Conservation (phyloP, 2,888 invertebrate genomes). For the Cheilosia soror region DNA sequence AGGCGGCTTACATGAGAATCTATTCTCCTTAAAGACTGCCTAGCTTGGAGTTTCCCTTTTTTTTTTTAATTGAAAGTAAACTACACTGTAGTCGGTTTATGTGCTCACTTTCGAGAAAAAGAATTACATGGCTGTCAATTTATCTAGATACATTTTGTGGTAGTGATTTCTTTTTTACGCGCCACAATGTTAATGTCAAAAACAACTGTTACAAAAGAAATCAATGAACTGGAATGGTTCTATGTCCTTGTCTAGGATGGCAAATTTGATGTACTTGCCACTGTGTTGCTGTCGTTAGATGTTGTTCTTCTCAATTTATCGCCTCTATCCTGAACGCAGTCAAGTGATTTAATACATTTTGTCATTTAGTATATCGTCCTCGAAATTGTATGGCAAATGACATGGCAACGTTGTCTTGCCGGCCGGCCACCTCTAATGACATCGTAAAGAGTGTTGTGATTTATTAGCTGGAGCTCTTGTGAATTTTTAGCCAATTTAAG, state of each 20-base stretch:
- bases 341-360: constrained; percentile 75
- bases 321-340: constrained; percentile 57
- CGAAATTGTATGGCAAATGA: constrained; percentile 66
- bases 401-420: constrained; percentile 53
- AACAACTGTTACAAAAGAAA: constrained; percentile 84
- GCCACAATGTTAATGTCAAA: constrained; percentile 81
- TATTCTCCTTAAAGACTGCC: constrained; percentile 54
- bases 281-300: neutral
- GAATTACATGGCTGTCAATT: constrained; percentile 69
- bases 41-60: constrained; percentile 47
- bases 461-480: constrained; percentile 46
- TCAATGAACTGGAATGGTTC: constrained; percentile 84
- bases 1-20: constrained; percentile 60
- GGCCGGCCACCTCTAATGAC: constrained; percentile 46
- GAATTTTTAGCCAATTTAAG: constrained; percentile 31
- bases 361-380: constrained; percentile 71
- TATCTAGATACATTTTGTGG: constrained; percentile 58
- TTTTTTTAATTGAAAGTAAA: constrained; percentile 71
- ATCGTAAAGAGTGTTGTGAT: constrained; percentile 59
- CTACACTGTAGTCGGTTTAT: constrained; percentile 55
- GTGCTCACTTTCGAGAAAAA: neutral
- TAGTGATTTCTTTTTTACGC: constrained; percentile 61
- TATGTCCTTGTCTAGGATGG: constrained; percentile 50
- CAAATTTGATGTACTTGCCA: constrained; percentile 35
- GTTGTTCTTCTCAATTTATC: constrained; percentile 67